Evolutionary conservation across 2,797 vertebrate genomes (phyloP).

Genomic region (Coccyzus lansbergi): DNA sequence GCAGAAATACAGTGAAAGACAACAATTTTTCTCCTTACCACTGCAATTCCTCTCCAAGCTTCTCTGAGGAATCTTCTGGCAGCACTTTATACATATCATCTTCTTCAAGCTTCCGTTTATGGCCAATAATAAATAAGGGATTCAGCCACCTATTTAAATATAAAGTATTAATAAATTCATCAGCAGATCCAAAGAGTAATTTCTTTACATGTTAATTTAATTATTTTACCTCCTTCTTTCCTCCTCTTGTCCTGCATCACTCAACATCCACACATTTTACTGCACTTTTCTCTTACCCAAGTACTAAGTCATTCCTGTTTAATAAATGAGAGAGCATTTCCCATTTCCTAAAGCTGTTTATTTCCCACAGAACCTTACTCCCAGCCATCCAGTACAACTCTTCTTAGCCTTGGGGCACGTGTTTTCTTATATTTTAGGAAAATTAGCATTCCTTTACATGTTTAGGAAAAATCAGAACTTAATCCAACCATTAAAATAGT

Average conservation of each 20-base stretch:
- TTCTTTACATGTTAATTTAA: background rate
- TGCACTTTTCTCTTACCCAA: background rate
- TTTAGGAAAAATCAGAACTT: background rate
- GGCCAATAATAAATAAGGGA: slow-evolving; percentile 89
- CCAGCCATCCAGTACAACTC: background rate
- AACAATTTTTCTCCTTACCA: slow-evolving; percentile 77
- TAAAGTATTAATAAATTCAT: slow-evolving; percentile 22
- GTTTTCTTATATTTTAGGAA: background rate
- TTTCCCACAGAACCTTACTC: background rate
- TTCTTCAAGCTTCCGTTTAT: slow-evolving; percentile 88
- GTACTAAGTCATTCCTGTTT: background rate
- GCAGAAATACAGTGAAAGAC: background rate
- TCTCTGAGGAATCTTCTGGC: slow-evolving; percentile 87
- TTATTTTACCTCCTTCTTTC: background rate
- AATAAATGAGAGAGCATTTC: background rate
- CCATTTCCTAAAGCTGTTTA: background rate
- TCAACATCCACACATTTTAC: background rate
- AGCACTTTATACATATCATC: slow-evolving; percentile 94
- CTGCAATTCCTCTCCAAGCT: slow-evolving; percentile 89
- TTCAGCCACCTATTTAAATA: slow-evolving; percentile 89
- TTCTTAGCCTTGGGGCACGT: background rate
- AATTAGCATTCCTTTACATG: background rate
- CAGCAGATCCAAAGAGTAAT: background rate
- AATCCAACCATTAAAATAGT: background rate
- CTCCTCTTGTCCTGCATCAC: background rate